Percentiles rank a stretch among this genome's conserved stretches.
These are phyloP conservation scores for Drosophila ustulata DNA, from an alignment of 2,888 invertebrate genomes.

Conservation along the genomic window DNA sequence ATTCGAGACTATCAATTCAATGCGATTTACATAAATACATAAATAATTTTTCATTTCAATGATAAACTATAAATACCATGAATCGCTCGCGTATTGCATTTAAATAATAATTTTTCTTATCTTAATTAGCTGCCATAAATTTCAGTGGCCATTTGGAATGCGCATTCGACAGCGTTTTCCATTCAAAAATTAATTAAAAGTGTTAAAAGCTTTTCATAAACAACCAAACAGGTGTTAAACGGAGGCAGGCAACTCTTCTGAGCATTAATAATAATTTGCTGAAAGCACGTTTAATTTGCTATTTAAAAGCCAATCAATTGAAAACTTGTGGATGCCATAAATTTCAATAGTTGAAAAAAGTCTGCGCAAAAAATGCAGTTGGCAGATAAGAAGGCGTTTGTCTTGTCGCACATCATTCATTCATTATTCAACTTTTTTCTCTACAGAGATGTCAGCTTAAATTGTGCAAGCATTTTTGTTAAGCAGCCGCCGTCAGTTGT, in stretches of 20 bases:
- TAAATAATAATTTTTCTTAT: conserved; percentile 37
- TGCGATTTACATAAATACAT: neutral
- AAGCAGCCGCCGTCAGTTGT: conserved; percentile 39
- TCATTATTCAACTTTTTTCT: neutral
- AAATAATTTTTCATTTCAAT: conserved; percentile 7
- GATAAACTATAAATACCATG: conserved; percentile 13
- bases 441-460: conserved; percentile 45
- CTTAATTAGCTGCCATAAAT: conserved; percentile 57
- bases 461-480: conserved; percentile 51
- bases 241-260: conserved; percentile 21
- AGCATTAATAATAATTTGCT: conserved; percentile 57
- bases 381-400: conserved; percentile 58
- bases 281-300: conserved; percentile 60
- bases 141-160: conserved; percentile 20
- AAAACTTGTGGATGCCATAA: conserved; percentile 61
- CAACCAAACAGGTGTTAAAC: conserved; percentile 56
- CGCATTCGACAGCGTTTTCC: conserved; percentile 36
- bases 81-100: conserved; percentile 14
- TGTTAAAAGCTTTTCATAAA: conserved; percentile 68
- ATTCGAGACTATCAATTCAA: conserved; percentile 3
- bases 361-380: conserved; percentile 26
- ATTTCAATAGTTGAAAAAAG: conserved; percentile 68
- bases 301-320: conserved; percentile 77
- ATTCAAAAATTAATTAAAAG: conserved; percentile 59
- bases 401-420: conserved; percentile 76